phyloP scores from a whole-genome alignment of 2,888 invertebrate species.

The Argynnis bischoffii region DNA sequence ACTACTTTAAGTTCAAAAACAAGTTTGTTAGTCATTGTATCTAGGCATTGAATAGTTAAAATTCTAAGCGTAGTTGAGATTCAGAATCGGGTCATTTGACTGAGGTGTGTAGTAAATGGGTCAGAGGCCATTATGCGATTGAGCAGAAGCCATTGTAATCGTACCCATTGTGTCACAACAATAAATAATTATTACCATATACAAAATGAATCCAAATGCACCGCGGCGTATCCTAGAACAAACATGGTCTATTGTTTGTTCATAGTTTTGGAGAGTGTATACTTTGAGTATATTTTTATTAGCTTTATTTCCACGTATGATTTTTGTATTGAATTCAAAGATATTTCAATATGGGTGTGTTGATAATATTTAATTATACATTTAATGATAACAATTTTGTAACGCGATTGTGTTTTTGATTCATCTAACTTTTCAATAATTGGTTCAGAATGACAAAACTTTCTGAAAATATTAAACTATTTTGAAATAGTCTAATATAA shows the following conservation, averaged over 20 bases:
- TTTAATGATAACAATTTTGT: background rate
- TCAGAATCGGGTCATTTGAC: constrained; percentile 63
- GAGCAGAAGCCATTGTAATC: constrained; percentile 66
- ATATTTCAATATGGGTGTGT: background rate
- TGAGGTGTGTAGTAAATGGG: constrained; percentile 67
- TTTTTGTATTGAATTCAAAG: background rate
- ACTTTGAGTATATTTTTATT: constrained; percentile 10
- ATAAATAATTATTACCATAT: constrained; percentile 57
- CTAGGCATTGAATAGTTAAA: background rate
- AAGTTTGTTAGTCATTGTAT: background rate
- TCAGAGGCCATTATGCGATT: constrained; percentile 62
- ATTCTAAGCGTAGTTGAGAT: constrained; percentile 17
- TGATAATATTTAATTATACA: background rate
- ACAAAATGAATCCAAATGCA: constrained; percentile 40
- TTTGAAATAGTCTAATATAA: constrained; percentile 4
- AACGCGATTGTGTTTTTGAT: background rate
- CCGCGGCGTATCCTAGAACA: constrained; percentile 32
- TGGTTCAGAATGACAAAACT: background rate
- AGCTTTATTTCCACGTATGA: background rate
- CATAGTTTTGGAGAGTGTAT: constrained; percentile 29
- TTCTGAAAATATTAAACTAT: background rate
- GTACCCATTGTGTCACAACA: constrained; percentile 44
- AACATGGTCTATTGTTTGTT: constrained; percentile 33
- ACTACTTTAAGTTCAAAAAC: background rate
- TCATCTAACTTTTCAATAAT: no score